Evolutionary conservation across 2,113 vertebrate genomes (phyloP).

Genomic region (Typhlomys cinereus): DNA sequence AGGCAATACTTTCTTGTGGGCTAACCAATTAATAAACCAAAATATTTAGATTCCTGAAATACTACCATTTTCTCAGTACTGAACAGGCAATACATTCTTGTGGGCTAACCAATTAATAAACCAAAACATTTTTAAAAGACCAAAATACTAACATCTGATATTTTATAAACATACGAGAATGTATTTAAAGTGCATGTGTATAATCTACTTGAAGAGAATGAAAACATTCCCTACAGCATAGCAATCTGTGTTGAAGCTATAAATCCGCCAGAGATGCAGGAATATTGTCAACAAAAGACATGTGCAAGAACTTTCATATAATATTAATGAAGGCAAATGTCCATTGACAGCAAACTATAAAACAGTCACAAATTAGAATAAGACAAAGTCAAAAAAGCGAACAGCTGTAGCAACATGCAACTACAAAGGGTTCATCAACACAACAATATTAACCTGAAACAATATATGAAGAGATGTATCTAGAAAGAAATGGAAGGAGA

Average conservation of each 20-base stretch:
- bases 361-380: background rate
- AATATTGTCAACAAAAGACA: background rate
- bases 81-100: background rate
- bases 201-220: background rate
- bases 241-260: background rate
- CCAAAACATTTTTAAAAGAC: constrained; percentile 10
- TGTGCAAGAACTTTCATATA: background rate
- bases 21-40: background rate
- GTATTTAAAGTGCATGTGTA: background rate
- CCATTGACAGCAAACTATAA: background rate
- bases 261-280: background rate
- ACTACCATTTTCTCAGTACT: background rate
- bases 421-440: background rate
- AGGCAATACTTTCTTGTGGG: background rate
- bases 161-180: background rate
- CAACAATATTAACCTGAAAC: background rate
- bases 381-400: background rate
- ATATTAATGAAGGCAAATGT: background rate
- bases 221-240: background rate
- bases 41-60: background rate
- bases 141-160: background rate
- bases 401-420: background rate
- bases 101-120: background rate
- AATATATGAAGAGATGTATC: background rate
- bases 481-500: background rate